Evolutionary conservation across 2,888 invertebrate genomes (phyloP).

Genomic region (Nemoura dubitans): DNA sequence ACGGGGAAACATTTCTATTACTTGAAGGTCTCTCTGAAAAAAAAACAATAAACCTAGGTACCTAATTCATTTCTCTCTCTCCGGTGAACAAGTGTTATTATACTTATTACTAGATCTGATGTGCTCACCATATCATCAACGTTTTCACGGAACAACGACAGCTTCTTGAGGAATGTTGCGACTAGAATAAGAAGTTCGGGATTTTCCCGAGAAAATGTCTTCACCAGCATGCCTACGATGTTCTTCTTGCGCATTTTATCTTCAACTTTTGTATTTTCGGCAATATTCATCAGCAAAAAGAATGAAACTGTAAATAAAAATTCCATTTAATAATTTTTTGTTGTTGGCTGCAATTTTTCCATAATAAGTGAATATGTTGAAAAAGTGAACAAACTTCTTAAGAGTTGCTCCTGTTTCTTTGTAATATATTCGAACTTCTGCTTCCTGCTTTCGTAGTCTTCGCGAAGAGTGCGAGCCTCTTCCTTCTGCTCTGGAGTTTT

Average conservation of each 20-base stretch:
- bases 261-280: slow-evolving; percentile 94
- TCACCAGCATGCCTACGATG: slow-evolving; percentile 86
- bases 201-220: slow-evolving; percentile 89
- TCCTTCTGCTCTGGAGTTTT: slow-evolving; percentile 54
- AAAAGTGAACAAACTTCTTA: slow-evolving; percentile 65
- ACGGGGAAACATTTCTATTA: slow-evolving; percentile 84
- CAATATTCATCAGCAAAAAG: slow-evolving; percentile 92
- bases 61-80: neutral
- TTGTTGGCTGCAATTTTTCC: neutral
- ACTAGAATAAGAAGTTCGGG: slow-evolving; percentile 89
- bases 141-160: slow-evolving; percentile 94
- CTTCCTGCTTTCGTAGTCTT: slow-evolving; percentile 81
- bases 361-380: neutral
- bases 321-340: slow-evolving; percentile 27
- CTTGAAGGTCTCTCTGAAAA: slow-evolving; percentile 71
- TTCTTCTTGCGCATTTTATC: slow-evolving; percentile 97
- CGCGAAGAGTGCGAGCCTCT: slow-evolving; percentile 63
- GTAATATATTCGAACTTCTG: slow-evolving; percentile 83
- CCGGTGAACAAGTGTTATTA: neutral
- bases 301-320: slow-evolving; percentile 74
- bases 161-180: slow-evolving; percentile 92
- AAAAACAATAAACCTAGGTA: no score
- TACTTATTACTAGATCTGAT: neutral
- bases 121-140: slow-evolving; percentile 84
- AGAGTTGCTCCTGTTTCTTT: slow-evolving; percentile 91